Percentiles rank a stretch among this genome's conserved stretches.
Conservation (phyloP, 2,888 invertebrate species). For the Deilephila porcellus region DNA sequence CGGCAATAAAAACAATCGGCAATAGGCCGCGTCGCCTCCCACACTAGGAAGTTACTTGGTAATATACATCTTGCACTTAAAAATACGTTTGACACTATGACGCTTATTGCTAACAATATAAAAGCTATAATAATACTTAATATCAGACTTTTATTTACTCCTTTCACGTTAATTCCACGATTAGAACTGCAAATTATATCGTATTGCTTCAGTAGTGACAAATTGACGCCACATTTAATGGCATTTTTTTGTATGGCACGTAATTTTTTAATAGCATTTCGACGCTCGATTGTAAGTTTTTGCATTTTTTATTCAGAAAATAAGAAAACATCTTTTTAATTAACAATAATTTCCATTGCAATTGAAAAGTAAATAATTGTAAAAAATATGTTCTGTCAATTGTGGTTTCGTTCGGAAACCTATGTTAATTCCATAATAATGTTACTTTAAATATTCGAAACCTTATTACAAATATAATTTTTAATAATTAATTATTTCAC, state of each 20-base stretch:
- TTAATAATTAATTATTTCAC: no score
- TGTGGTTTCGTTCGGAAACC: slow-evolving; percentile 10
- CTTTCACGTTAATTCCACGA: slow-evolving; percentile 48
- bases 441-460: no score
- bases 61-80: slow-evolving; percentile 89
- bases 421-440: no score
- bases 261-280: slow-evolving; percentile 41
- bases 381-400: not conserved
- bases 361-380: not conserved
- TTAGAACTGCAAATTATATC: slow-evolving; percentile 59
- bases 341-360: slow-evolving; percentile 5
- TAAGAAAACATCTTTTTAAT: slow-evolving; percentile 36
- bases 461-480: no score
- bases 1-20: slow-evolving; percentile 92
- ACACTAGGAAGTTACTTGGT: slow-evolving; percentile 93
- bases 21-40: slow-evolving; percentile 94
- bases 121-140: slow-evolving; percentile 50
- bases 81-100: slow-evolving; percentile 62
- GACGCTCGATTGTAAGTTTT: slow-evolving; percentile 34
- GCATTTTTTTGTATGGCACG: slow-evolving; percentile 62
- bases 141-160: slow-evolving; percentile 54
- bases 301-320: slow-evolving; percentile 40
- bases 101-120: slow-evolving; percentile 56
- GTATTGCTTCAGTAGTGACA: slow-evolving; percentile 54
- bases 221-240: slow-evolving; percentile 58